Conservation (phyloP, 2,113 vertebrate genomes). For the Tretioscincus oriximinensis region DNA sequence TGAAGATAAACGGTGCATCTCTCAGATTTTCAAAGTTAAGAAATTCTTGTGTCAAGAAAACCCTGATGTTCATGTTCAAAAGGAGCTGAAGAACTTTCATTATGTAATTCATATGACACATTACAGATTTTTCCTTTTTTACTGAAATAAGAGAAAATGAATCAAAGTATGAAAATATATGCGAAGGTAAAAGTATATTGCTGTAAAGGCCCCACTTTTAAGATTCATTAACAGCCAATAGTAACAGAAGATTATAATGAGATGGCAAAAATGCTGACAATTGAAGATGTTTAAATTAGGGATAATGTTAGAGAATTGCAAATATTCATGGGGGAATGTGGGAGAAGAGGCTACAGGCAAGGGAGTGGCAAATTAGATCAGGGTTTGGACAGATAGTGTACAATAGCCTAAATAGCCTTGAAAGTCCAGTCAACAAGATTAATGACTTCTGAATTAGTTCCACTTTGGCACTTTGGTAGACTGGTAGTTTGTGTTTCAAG, state of each 20-base stretch:
- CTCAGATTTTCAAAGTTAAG: conserved; percentile 43
- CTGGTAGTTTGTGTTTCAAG: background rate
- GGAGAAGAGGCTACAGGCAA: conserved; percentile 55
- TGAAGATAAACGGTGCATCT: conserved; percentile 46
- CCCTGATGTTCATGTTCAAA: background rate
- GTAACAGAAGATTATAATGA: conserved; percentile 51
- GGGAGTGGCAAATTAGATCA: conserved; percentile 51
- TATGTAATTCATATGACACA: conserved; percentile 43
- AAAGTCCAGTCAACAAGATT: background rate
- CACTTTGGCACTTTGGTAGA: conserved; percentile 21
- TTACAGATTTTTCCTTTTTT: conserved; percentile 34
- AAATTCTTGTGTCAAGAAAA: conserved; percentile 56
- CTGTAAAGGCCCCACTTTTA: conserved; percentile 38
- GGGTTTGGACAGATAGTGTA: background rate
- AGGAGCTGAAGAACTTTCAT: conserved; percentile 20
- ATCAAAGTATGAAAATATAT: conserved; percentile 20
- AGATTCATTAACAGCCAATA: conserved; percentile 60
- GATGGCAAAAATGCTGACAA: conserved; percentile 61
- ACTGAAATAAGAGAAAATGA: conserved; percentile 40
- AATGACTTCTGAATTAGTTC: background rate
- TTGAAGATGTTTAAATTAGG: conserved; percentile 57
- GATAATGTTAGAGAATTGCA: conserved; percentile 52
- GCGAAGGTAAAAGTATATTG: conserved; percentile 16
- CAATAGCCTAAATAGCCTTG: conserved; percentile 7
- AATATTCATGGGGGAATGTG: conserved; percentile 49